Percentiles rank a stretch among this genome's conserved stretches.
Evolutionary conservation across 2,113 vertebrate species (phyloP).

Genomic region (Lathamus discolor): DNA sequence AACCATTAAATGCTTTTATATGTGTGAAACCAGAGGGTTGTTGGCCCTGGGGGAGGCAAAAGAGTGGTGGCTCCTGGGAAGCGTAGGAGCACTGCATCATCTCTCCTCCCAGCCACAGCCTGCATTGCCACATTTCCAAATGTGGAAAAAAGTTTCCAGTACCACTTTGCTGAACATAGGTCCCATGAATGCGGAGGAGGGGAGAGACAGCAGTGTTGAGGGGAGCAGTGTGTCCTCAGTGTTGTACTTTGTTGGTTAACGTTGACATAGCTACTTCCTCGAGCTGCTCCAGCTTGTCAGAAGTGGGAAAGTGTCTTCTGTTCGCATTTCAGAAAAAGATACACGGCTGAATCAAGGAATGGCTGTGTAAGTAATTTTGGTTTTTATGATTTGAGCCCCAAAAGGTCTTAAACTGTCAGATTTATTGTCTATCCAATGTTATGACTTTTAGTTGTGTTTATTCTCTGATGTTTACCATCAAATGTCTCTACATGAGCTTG

Average conservation of each 20-base stretch:
- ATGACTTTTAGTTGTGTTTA: constrained; percentile 79
- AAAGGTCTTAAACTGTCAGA: constrained; percentile 81
- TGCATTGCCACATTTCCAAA: background rate
- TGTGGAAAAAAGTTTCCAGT: background rate
- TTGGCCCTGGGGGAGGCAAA: background rate
- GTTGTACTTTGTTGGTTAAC: constrained; percentile 19
- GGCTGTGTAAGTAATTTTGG: constrained; percentile 75
- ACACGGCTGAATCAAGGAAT: constrained; percentile 60
- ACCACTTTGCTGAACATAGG: background rate
- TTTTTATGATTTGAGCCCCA: constrained; percentile 73
- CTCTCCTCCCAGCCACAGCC: background rate
- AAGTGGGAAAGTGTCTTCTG: constrained; percentile 61
- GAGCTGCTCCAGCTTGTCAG: constrained; percentile 51
- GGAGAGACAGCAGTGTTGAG: background rate
- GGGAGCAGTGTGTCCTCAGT: constrained; percentile 33
- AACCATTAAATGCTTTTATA: background rate
- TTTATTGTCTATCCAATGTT: constrained; percentile 80
- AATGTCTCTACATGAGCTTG: constrained; percentile 48
- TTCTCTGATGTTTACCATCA: constrained; percentile 79
- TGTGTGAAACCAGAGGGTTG: background rate
- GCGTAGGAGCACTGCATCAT: background rate
- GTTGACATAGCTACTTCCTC: constrained; percentile 37
- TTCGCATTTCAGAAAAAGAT: constrained; percentile 62
- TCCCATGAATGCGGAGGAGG: background rate
- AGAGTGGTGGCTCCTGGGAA: background rate